Conservation (phyloP, 2,797 vertebrate species). For the Micromesistius poutassou region DNA sequence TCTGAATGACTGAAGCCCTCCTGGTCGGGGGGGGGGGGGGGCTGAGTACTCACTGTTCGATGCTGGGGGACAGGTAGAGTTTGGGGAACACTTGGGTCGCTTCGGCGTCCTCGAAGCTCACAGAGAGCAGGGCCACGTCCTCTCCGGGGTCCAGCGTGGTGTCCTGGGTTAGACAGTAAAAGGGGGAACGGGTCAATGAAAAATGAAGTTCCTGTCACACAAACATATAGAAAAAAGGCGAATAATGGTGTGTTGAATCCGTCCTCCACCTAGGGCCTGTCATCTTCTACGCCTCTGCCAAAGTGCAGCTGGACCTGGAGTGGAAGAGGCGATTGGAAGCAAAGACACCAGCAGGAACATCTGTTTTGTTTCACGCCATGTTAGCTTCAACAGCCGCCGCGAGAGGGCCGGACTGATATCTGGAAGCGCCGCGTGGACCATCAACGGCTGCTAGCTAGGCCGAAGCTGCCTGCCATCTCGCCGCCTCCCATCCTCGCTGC, state of each 20-base stretch:
- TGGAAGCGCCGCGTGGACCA: conserved; percentile 62
- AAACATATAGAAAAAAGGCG: not conserved
- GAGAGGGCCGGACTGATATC: conserved; percentile 32
- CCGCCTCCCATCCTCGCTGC: conserved; percentile 47
- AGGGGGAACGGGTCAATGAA: not conserved
- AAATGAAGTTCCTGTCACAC: not conserved
- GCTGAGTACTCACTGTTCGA: conserved; percentile 88
- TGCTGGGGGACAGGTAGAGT: conserved; percentile 92
- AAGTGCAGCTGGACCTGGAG: conserved; percentile 5
- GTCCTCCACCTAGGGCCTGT: not conserved
- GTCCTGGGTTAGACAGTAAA: conserved; percentile 74
- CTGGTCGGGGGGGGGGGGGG: conserved; percentile 25
- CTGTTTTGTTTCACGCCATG: conserved; percentile 64
- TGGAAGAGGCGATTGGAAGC: conserved; percentile 15
- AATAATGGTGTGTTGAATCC: not conserved
- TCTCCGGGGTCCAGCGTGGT: conserved; percentile 95
- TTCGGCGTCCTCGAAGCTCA: conserved; percentile 96
- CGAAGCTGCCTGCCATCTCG: conserved; percentile 13
- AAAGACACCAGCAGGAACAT: conserved; percentile 69
- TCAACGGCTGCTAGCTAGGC: conserved; percentile 4
- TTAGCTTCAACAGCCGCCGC: conserved; percentile 46
- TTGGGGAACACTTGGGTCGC: conserved; percentile 96
- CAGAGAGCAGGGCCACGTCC: conserved; percentile 93
- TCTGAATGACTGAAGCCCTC: not conserved
- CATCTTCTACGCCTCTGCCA: conserved; percentile 2